These are phyloP conservation scores for Rhinophrynus dorsalis DNA, from an alignment of 2,797 vertebrate genomes.

Conservation along the genomic window DNA sequence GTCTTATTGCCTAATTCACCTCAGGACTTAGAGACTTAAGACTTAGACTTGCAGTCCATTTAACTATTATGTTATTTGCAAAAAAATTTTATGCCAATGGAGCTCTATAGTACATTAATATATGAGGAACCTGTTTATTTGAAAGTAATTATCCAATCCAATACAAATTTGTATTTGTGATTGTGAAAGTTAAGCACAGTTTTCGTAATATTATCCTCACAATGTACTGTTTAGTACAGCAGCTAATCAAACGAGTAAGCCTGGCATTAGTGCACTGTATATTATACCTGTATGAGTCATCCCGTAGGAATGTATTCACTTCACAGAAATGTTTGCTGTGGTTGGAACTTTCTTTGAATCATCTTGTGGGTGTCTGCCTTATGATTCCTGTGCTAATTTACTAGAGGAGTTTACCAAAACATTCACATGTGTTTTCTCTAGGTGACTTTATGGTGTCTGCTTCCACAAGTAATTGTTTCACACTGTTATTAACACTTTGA, in stretches of 20 bases:
- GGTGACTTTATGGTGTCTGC: constrained; percentile 50
- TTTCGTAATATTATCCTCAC: too few relatives aligned
- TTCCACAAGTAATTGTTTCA: constrained; percentile 51
- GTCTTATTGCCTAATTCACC: too few relatives aligned
- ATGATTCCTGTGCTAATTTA: constrained; percentile 47
- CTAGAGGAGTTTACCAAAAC: constrained; percentile 48
- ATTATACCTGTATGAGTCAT: constrained; percentile 49
- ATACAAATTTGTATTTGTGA: too few relatives aligned
- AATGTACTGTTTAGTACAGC: too few relatives aligned
- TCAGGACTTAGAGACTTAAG: too few relatives aligned
- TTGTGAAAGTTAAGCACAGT: too few relatives aligned
- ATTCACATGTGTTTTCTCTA: constrained; percentile 42
- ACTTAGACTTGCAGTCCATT: too few relatives aligned
- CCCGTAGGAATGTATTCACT: constrained; percentile 13
- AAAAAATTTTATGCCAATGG: too few relatives aligned
- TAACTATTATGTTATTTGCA: too few relatives aligned
- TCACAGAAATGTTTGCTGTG: constrained; percentile 48
- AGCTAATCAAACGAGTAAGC: constrained; percentile 12
- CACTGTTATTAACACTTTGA: neutral
- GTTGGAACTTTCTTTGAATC: constrained; percentile 49
- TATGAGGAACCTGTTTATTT: too few relatives aligned
- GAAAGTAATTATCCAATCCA: too few relatives aligned
- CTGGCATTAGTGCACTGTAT: constrained; percentile 3
- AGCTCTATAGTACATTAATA: too few relatives aligned
- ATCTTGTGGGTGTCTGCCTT: constrained; percentile 51